These are phyloP conservation scores for Aplodontia rufa DNA, from an alignment of 2,113 vertebrate genomes.

Conservation along the genomic window DNA sequence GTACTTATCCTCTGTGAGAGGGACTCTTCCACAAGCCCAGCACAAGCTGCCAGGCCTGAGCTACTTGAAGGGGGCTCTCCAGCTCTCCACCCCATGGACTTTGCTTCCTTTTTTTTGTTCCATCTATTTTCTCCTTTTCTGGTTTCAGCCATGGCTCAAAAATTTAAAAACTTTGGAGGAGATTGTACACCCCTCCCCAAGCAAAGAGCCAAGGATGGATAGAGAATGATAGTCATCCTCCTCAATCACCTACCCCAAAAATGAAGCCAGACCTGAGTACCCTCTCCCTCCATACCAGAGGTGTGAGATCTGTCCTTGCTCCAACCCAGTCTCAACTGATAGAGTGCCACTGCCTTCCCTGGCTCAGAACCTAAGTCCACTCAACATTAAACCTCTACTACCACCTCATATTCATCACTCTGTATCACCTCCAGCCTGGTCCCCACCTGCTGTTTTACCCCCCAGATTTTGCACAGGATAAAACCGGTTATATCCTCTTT, in stretches of 20 bases:
- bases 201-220: background rate
- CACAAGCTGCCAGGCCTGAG: constrained; percentile 70
- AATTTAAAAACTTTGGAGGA: constrained; percentile 4
- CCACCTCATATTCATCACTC: background rate
- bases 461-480: constrained; percentile 19
- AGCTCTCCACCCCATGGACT: constrained; percentile 37
- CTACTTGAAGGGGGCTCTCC: constrained; percentile 71
- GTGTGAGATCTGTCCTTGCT: background rate
- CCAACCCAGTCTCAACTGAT: background rate
- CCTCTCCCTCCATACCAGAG: background rate
- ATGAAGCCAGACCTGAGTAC: background rate
- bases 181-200: background rate
- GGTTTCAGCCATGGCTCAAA: constrained; percentile 21
- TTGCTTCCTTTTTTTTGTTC: background rate
- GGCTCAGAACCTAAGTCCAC: background rate
- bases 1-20: background rate
- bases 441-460: background rate
- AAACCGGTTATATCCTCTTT: background rate
- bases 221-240: background rate
- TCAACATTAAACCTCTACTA: background rate
- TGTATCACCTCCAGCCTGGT: background rate
- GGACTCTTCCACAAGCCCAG: constrained; percentile 50
- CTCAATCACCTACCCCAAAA: background rate
- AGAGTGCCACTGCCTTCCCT: constrained; percentile 3
- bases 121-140: constrained; percentile 6